Evolutionary conservation across 2,797 vertebrate species (phyloP).

Genomic region (Gila robusta): DNA sequence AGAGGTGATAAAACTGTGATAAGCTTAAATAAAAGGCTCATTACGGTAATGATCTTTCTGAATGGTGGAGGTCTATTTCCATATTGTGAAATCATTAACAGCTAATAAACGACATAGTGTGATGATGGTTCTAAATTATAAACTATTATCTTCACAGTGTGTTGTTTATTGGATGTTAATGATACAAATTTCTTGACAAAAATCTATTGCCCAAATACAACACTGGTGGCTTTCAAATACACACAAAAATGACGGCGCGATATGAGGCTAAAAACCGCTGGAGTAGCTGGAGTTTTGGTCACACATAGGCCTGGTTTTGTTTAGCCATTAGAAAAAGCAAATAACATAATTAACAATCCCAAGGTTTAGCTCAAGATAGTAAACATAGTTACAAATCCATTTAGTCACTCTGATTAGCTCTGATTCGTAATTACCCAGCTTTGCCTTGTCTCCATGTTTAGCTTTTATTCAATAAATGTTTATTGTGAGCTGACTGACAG

Average conservation of each 20-base stretch:
- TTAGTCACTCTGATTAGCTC: slow-evolving; percentile 73
- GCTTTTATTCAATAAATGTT: slow-evolving; percentile 76
- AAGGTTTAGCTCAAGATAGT: slow-evolving; percentile 70
- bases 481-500: slow-evolving; percentile 58
- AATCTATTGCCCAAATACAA: slow-evolving; percentile 24
- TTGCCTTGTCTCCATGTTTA: slow-evolving; percentile 65
- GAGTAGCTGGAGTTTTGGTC: not conserved
- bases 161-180: slow-evolving; percentile 43
- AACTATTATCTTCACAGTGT: slow-evolving; percentile 50
- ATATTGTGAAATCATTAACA: slow-evolving; percentile 41
- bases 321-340: not conserved
- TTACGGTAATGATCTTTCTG: slow-evolving; percentile 30
- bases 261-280: not conserved
- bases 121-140: slow-evolving; percentile 38
- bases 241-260: not conserved
- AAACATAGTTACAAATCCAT: slow-evolving; percentile 79
- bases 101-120: slow-evolving; percentile 50
- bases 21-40: slow-evolving; percentile 21
- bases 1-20: slow-evolving; percentile 14
- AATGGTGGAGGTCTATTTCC: slow-evolving; percentile 19
- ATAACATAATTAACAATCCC: slow-evolving; percentile 52
- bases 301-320: slow-evolving; percentile 6
- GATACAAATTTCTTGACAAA: slow-evolving; percentile 39
- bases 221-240: slow-evolving; percentile 48
- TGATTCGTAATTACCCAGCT: slow-evolving; percentile 75